Percentiles rank a stretch among this genome's conserved stretches.
Evolutionary conservation across 2,888 invertebrate genomes (phyloP).

Genomic region (Thera britannica): DNA sequence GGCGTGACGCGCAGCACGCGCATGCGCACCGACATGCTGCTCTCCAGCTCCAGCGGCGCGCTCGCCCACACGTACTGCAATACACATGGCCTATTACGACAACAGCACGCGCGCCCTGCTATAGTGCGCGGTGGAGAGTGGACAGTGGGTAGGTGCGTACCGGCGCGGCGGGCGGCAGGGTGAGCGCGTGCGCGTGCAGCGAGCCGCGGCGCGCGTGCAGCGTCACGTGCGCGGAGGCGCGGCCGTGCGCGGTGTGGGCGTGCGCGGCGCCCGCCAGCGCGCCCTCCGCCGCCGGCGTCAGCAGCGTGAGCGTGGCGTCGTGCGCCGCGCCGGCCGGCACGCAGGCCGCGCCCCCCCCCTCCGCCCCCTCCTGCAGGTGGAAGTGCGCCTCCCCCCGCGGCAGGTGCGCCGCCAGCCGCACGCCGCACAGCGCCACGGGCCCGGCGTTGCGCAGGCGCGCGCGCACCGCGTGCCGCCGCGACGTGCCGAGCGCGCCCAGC

Average conservation of each 20-base stretch:
- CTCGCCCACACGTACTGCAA: slow-evolving; percentile 59
- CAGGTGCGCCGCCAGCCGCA: slow-evolving; percentile 49
- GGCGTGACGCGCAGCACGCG: slow-evolving; percentile 88
- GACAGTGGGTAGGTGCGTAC: slow-evolving; percentile 31
- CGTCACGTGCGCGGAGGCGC: slow-evolving; percentile 4
- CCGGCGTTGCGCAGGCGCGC: slow-evolving; percentile 70
- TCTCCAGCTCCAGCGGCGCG: slow-evolving; percentile 90
- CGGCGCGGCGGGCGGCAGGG: slow-evolving; percentile 54
- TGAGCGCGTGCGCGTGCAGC: slow-evolving; percentile 25
- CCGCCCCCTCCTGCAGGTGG: slow-evolving; percentile 4
- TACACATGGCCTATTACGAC: slow-evolving; percentile 3
- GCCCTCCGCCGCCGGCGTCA: slow-evolving; percentile 34
- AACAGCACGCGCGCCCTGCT: background rate
- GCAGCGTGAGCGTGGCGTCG: slow-evolving; percentile 35
- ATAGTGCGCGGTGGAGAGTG: too few species aligned
- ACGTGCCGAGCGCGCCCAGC: slow-evolving; percentile 87
- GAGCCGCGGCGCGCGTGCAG: slow-evolving; percentile 26
- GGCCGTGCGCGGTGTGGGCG: slow-evolving; percentile 23
- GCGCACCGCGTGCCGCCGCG: slow-evolving; percentile 87
- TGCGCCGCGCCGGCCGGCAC: slow-evolving; percentile 34
- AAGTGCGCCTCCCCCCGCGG: slow-evolving; percentile 34
- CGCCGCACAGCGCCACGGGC: slow-evolving; percentile 57
- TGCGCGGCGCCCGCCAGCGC: slow-evolving; percentile 20
- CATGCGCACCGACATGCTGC: slow-evolving; percentile 92
- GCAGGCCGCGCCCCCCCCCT: slow-evolving; percentile 41